phyloP scores from a whole-genome alignment of 2,888 invertebrate species.

The Scrobipalpa costella region DNA sequence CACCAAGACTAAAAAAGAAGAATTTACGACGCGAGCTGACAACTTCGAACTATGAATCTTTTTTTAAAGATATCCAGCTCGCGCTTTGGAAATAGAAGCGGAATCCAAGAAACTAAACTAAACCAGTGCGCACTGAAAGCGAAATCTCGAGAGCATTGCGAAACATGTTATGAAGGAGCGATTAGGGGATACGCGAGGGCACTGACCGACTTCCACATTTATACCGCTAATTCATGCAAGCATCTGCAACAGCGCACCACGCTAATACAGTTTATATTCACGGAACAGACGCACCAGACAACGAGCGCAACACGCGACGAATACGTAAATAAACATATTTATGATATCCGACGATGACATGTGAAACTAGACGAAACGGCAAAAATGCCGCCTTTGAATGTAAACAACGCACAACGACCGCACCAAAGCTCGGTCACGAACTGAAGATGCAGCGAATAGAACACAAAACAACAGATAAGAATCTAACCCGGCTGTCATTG shows the following conservation, averaged over 20 bases:
- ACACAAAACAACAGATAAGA: constrained; percentile 50
- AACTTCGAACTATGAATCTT: constrained; percentile 49
- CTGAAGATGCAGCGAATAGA: constrained; percentile 55
- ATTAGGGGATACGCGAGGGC: constrained; percentile 73
- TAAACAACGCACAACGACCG: constrained; percentile 53
- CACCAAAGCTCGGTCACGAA: constrained; percentile 55
- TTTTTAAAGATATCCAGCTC: constrained; percentile 43
- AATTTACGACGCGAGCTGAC: constrained; percentile 62
- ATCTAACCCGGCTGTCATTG: constrained; percentile 54
- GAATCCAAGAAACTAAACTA: constrained; percentile 44
- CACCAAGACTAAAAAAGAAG: constrained; percentile 44
- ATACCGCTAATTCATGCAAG: constrained; percentile 75
- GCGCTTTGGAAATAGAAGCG: constrained; percentile 52
- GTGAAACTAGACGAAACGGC: constrained; percentile 64
- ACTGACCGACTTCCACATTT: constrained; percentile 78
- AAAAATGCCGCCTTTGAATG: constrained; percentile 59
- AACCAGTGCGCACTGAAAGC: constrained; percentile 60
- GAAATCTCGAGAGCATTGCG: constrained; percentile 71
- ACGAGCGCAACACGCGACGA: constrained; percentile 56
- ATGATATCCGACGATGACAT: constrained; percentile 67
- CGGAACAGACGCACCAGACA: constrained; percentile 52
- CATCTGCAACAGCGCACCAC: constrained; percentile 60
- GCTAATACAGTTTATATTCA: constrained; percentile 68
- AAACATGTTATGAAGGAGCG: constrained; percentile 63
- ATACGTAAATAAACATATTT: constrained; percentile 72